Evolutionary conservation across 2,113 vertebrate genomes (phyloP), one percentile per base, ranked within the genome.

Genomic region (Tyto alba): DNA sequence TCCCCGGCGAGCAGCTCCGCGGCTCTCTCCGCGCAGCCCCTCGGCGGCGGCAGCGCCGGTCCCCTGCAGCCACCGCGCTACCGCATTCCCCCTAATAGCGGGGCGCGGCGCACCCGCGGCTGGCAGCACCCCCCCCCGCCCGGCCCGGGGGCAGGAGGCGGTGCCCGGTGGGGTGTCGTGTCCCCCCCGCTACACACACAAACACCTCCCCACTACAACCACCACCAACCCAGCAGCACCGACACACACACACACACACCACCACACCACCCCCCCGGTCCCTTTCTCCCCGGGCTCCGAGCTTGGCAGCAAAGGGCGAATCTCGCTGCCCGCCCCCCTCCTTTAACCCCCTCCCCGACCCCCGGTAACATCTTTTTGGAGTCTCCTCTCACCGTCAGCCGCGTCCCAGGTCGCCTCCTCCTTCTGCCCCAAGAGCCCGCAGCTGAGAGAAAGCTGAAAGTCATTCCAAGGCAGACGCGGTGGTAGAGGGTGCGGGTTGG

Each of bases 71-170:
- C 98, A 98, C 98, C 97, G 96, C 96, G 96, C 98, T 99, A 99
- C 98, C 98, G 98, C 98, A 98, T 98, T 98, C 96, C 97, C 97
- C 97, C 98, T 98, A 98, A 98, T 98, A 99, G 98, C 96, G 97
- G 98, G 53, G 18, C 88, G 48, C 29, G 41, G 10, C 77, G 62
- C 78, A 13, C 53, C 73, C 48, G 76, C 76, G 66, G 57, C 57
- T 27, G 14, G 32, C 27, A 85, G 76, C 76, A 76, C 73, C 85
- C 85, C 85, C 69, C 84, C 48, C 62, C 59, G 25, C 83, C 81
- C 56, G 68, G 75, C 81, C 69, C 41, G 25, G 63, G 63, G 80
- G 40, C 85, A 72, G 85, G 75, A 67, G 86, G 93, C 76, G 66
- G 64, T 1, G 57, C 90, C 66, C 36, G 52, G 21, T 6, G 20